Conservation (phyloP, 2,113 vertebrate species). For the Dryoscopus gambensis region DNA sequence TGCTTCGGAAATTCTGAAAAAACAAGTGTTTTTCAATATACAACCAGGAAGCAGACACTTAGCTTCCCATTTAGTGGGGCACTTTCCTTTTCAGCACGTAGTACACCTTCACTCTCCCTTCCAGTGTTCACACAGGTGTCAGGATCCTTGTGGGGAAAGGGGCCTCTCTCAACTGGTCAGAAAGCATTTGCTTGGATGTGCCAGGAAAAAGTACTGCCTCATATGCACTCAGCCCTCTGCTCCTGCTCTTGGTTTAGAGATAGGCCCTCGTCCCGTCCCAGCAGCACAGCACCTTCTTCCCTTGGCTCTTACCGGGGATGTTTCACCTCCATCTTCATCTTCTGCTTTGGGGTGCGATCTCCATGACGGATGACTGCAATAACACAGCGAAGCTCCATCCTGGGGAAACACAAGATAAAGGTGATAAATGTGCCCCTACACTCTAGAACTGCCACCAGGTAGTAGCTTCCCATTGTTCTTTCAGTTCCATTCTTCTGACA, state of each 20-base stretch:
- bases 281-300: background rate
- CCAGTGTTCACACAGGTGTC: background rate
- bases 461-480: background rate
- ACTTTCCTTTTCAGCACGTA: background rate
- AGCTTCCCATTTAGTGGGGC: background rate
- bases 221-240: background rate
- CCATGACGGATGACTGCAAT: conserved; percentile 96
- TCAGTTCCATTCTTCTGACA: background rate
- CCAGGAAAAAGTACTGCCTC: background rate
- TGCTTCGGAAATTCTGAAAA: background rate
- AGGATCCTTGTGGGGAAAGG: background rate
- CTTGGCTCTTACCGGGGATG: conserved; percentile 82
- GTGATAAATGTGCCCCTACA: background rate
- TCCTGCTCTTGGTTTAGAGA: background rate
- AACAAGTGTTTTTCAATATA: background rate
- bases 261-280: background rate
- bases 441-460: background rate
- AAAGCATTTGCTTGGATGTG: background rate
- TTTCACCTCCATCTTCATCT: conserved; percentile 99
- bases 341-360: conserved; percentile 96
- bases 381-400: conserved; percentile 98
- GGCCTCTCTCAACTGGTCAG: background rate
- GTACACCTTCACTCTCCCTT: background rate
- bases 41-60: background rate
- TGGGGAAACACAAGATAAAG: conserved; percentile 24